Conservation (phyloP, 2,113 vertebrate species). For the Acanthisitta chloris region DNA sequence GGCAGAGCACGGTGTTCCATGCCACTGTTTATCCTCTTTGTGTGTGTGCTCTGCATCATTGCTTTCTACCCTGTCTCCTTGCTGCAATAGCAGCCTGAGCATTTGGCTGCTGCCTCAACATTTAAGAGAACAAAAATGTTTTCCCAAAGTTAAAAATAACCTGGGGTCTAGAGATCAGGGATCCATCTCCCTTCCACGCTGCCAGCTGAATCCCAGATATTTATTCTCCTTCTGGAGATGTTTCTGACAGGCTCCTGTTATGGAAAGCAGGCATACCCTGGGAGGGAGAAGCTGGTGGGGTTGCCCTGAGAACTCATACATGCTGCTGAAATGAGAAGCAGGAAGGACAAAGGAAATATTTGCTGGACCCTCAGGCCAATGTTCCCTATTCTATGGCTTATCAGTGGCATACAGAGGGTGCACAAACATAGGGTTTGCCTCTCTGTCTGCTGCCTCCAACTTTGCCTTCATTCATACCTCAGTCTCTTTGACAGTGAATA, state of each 20-base stretch:
- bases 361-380: background rate
- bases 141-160: background rate
- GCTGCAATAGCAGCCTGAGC: background rate
- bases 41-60: background rate
- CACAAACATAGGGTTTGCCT: background rate
- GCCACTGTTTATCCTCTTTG: background rate
- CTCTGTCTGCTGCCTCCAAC: background rate
- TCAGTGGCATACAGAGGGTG: background rate
- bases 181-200: background rate
- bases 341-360: background rate
- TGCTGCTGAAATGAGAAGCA: background rate
- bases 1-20: background rate
- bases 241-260: background rate
- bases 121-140: background rate
- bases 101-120: background rate
- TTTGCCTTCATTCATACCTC: background rate
- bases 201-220: background rate
- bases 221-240: background rate
- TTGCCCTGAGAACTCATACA: background rate
- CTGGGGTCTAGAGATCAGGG: background rate
- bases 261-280: background rate
- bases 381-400: background rate
- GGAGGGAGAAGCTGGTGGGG: background rate
- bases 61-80: background rate
- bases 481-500: background rate